Base-by-base conservation (phyloP, 2,888 invertebrate genomes). In the Campoletis raptor region DNA sequence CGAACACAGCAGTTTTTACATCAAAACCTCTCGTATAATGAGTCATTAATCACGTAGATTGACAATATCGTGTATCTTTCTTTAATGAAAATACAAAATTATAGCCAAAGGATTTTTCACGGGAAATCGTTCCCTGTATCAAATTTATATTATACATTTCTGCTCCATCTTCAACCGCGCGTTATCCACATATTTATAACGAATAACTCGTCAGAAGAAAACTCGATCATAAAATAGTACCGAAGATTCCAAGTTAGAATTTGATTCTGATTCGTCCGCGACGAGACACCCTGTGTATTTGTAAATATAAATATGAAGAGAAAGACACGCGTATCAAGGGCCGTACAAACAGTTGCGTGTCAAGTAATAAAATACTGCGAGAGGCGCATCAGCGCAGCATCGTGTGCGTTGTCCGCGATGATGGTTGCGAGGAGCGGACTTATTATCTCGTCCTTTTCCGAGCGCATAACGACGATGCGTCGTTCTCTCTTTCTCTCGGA, bases 381-480 rank as follows among this genome's bases (percentile, higher is more conserved):
- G 57, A 37, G 67, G 54, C 69, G 30, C 69, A 69, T 57, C 24
- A 67, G 67, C 54, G 54, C 30, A 67, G 54, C 69, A 42, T 69
- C 78, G 81, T 40, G 74, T 37, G 52, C 36, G 36, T 57, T 48
- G 70, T 52, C 67, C 52, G 52, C 40, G 61, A 70, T 70, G 54
- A 81, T 76, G 74, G 57, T n/a, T 64, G 69, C 61, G 85, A 81
- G 81, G 66, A 64, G 64, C 48, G 48, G 52, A 72, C 77, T 81
- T 72, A 72, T 85, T 77, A 67, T 81, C 72, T 64, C 40, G 64
- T 81, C 36, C 69, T 81, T 64, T 76, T 76, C 70, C 52, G 24
- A 61, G 48, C 42, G 69, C 48, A 48, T 72, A 37, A 54, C 64
- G 24, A 40, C 54, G 15, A 24, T 45, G 66, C n/a, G n/a, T 74